phyloP scores from a whole-genome alignment of 2,888 invertebrate species.

The Latrodectus elegans region DNA sequence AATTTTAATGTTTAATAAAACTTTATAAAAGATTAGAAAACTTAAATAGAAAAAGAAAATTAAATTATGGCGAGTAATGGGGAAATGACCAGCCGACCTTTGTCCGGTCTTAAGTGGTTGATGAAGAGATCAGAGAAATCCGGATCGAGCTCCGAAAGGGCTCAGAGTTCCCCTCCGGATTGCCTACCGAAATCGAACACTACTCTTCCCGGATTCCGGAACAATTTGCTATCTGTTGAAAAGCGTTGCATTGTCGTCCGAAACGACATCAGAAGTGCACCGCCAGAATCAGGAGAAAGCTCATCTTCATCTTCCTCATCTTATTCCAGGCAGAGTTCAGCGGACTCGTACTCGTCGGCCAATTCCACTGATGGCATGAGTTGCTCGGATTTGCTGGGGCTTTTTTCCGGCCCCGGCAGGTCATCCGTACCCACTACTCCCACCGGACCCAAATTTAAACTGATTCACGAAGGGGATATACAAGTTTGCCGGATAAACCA shows the following conservation, averaged over 20 bases:
- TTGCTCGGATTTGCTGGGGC: conserved; percentile 16
- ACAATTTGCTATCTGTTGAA: conserved; percentile 35
- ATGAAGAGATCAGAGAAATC: conserved; percentile 26
- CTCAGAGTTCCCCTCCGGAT: neutral
- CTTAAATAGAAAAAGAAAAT: neutral
- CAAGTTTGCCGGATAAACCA: conserved; percentile 86
- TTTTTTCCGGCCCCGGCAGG: conserved; percentile 21
- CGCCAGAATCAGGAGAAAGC: conserved; percentile 38
- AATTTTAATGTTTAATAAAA: neutral
- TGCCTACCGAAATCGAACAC: conserved; percentile 46
- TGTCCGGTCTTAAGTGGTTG: conserved; percentile 45
- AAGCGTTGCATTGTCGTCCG: conserved; percentile 35
- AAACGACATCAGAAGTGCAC: conserved; percentile 42
- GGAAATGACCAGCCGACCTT: conserved; percentile 29
- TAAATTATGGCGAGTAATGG: conserved; percentile 49
- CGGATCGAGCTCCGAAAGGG: neutral
- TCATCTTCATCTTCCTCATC: conserved; percentile 18
- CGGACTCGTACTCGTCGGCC: conserved; percentile 54
- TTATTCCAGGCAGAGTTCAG: conserved; percentile 61
- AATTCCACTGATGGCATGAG: conserved; percentile 46
- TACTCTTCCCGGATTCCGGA: conserved; percentile 49
- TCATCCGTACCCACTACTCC: conserved; percentile 68
- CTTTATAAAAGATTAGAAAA: neutral
- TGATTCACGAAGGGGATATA: conserved; percentile 83
- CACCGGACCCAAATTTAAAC: conserved; percentile 78